These are phyloP conservation scores for Phaethornis superciliosus DNA, from an alignment of 2,113 vertebrate genomes.

Conservation along the genomic window DNA sequence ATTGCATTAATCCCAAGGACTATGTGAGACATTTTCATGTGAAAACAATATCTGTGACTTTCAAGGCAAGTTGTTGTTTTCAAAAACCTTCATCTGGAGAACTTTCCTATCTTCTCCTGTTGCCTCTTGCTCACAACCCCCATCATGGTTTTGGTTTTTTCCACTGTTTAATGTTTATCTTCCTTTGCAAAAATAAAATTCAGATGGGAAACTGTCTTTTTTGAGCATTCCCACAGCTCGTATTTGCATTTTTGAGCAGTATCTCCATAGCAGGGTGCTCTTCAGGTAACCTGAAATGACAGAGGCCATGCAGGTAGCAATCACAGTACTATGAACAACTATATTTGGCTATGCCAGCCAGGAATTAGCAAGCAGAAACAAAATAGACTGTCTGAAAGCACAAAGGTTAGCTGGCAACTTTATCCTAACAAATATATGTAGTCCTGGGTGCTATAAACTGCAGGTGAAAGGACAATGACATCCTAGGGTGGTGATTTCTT, in stretches of 20 bases:
- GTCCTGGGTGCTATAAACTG: neutral
- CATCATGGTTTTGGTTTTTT: constrained; percentile 44
- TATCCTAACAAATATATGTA: neutral
- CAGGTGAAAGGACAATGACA: neutral
- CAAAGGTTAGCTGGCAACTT: neutral
- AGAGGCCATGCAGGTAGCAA: constrained; percentile 43
- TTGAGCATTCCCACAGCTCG: constrained; percentile 30
- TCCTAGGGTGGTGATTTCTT: neutral
- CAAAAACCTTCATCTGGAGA: neutral
- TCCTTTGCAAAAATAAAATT: constrained; percentile 30
- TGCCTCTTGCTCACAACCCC: neutral
- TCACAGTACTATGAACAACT: neutral
- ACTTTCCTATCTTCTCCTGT: neutral
- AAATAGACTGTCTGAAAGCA: neutral
- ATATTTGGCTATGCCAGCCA: neutral
- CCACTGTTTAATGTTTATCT: constrained; percentile 27
- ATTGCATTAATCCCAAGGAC: neutral
- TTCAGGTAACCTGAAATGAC: constrained; percentile 49
- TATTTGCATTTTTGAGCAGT: constrained; percentile 66
- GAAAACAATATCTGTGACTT: constrained; percentile 29
- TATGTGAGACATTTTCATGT: neutral
- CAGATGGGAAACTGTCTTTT: constrained; percentile 31
- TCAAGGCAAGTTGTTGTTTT: constrained; percentile 21
- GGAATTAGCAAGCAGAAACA: neutral
- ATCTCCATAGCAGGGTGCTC: constrained; percentile 2